Conservation (phyloP, 2,888 invertebrate genomes). For the Antheraea yamamai region DNA sequence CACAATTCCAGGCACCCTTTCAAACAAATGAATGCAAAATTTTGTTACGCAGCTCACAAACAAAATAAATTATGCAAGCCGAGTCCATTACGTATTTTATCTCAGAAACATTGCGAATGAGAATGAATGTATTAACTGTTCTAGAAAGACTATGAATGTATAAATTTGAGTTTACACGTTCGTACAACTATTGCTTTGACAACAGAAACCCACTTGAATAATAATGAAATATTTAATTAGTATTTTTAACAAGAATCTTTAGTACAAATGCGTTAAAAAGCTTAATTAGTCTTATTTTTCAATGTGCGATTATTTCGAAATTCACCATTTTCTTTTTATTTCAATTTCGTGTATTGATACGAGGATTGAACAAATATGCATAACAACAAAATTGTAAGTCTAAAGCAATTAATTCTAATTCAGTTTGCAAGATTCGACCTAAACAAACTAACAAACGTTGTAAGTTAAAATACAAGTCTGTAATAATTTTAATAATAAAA, state of each 20-base stretch:
- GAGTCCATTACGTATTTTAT: constrained; percentile 59
- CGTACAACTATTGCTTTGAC: constrained; percentile 10
- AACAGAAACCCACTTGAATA: background rate
- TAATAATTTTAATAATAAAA: background rate
- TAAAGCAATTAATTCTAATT: too few relatives aligned
- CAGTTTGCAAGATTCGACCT: too few relatives aligned
- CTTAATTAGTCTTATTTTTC: too few relatives aligned
- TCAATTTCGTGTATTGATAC: too few relatives aligned
- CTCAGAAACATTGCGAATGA: constrained; percentile 20
- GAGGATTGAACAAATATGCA: too few relatives aligned
- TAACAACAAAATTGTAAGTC: too few relatives aligned
- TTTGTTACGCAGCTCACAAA: constrained; percentile 50
- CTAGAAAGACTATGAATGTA: constrained; percentile 11
- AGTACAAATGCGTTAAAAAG: too few relatives aligned
- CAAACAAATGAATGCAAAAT: constrained; percentile 56
- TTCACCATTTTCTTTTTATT: too few relatives aligned
- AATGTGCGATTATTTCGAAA: too few relatives aligned
- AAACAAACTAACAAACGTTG: too few relatives aligned
- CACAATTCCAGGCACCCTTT: constrained; percentile 32
- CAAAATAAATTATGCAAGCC: constrained; percentile 60
- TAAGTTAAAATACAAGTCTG: too few relatives aligned
- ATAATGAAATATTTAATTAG: background rate
- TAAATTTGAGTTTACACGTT: background rate
- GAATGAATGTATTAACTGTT: constrained; percentile 4
- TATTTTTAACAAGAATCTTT: too few relatives aligned